phyloP scores from a whole-genome alignment of 2,113 vertebrate genomes.

The Lepus europaeus region DNA sequence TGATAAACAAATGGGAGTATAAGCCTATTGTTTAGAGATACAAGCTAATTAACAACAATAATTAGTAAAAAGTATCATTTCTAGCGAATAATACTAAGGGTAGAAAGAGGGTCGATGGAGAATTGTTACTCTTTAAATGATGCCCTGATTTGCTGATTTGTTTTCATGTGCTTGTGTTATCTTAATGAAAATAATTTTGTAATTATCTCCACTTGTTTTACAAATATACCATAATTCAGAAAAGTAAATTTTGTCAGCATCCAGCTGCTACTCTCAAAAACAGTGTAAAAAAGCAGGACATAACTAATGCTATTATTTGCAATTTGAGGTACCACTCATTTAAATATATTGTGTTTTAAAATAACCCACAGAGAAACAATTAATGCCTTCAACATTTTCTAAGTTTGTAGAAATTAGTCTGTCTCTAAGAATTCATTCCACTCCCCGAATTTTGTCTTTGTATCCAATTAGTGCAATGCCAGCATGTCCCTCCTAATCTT shows the following conservation, averaged over 20 bases:
- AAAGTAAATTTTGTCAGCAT: conserved; percentile 28
- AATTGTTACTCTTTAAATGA: not conserved
- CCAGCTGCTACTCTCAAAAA: not conserved
- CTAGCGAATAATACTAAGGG: not conserved
- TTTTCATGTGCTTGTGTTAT: not conserved
- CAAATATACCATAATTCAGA: not conserved
- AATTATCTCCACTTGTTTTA: not conserved
- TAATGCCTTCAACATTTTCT: conserved; percentile 55
- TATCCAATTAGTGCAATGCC: conserved; percentile 59
- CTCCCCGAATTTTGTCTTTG: not conserved
- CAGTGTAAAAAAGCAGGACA: not conserved
- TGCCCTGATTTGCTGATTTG: not conserved
- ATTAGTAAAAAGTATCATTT: not conserved
- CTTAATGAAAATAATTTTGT: conserved; percentile 31
- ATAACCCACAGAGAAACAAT: conserved; percentile 45
- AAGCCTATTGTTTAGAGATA: not conserved
- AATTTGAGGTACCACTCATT: not conserved
- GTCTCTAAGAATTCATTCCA: not conserved
- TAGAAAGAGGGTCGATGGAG: not conserved
- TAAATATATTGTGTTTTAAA: conserved; percentile 41
- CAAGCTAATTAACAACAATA: not conserved
- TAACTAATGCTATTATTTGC: conserved; percentile 23
- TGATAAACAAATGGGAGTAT: not conserved
- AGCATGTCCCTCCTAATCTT: conserved; percentile 55
- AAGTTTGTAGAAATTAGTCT: conserved; percentile 52